These are phyloP conservation scores for Nibea albiflora DNA, from an alignment of 2,113 vertebrate species.

Conservation along the genomic window DNA sequence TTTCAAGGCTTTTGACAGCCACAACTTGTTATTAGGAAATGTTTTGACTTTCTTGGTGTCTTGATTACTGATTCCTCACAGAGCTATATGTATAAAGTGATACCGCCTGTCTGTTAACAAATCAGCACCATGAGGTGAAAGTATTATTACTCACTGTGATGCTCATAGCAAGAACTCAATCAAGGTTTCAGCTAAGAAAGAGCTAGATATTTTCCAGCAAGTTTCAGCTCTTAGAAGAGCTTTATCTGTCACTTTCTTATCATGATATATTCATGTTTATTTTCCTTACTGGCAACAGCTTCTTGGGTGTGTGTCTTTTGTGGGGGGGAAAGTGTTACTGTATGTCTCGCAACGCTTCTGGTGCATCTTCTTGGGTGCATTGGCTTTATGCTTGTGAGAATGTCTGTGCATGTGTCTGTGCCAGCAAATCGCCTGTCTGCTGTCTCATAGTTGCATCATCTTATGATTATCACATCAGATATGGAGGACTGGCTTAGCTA, in stretches of 20 bases:
- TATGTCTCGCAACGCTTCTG: not conserved
- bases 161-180: not conserved
- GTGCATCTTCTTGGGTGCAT: constrained; percentile 16
- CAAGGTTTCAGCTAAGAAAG: not conserved
- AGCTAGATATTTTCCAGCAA: not conserved
- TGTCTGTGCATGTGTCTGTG: constrained; percentile 14
- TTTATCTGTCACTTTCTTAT: not conserved
- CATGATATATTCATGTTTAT: not conserved
- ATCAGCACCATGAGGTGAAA: not conserved
- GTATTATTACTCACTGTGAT: not conserved
- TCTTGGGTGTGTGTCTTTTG: too few relatives aligned
- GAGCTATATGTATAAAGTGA: too few relatives aligned
- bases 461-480: constrained; percentile 66
- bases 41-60: too few relatives aligned
- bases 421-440: constrained; percentile 29
- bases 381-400: constrained; percentile 20
- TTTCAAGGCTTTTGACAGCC: too few relatives aligned
- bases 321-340: too few relatives aligned
- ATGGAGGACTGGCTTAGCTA: constrained; percentile 47
- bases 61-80: too few relatives aligned
- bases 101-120: too few relatives aligned
- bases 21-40: too few relatives aligned
- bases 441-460: constrained; percentile 61
- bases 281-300: not conserved
- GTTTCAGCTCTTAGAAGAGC: not conserved